Base-by-base conservation (phyloP, 2,113 vertebrate genomes). In the Phyllopteryx taeniolatus region DNA sequence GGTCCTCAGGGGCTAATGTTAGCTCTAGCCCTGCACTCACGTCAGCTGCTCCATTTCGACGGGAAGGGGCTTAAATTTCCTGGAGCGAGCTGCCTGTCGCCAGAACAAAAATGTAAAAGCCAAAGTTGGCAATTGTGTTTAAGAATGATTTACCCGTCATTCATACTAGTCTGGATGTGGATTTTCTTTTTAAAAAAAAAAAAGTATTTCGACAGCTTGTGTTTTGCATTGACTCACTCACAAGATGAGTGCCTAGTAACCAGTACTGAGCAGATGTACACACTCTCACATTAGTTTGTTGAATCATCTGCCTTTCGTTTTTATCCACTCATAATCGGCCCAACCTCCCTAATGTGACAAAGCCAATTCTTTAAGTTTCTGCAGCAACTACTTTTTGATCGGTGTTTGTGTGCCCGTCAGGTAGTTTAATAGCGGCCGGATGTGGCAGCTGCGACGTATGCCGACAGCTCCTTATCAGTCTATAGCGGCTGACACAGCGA, bases 391-490 rank as follows among this genome's bases (percentile, higher is more conserved):
- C 70, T 76, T 83, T 75, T 68, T 72, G 44, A 79, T 71, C 12
- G 14, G 62, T 42, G 9, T 77, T 54, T 76, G 27, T 57, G 73
- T 22, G 61, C 51, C 49, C 49, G 65, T 84, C 77, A 61, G 78
- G 80, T 83, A 76, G 80, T 67, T 68, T 84, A 68, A 78, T 74
- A 78, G 76, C 33, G 43, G 71, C 15, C 42, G 71, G 79, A 83
- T 79, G 77, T 78, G 80, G 68, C 87, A 89, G 82, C 89, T 88
- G 91, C 78, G 79, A 57, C 35, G 60, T 68, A 72, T 65, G 82
- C 83, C 86, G 88, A 90, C 88, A 90, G 86, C 85, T 88, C 73
- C 87, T 87, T 89, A 87, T 90, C 87, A 80, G 81, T 83, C 79
- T 88, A 85, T 85, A 77, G 72, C 77, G 70, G 75, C 54, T 73